phyloP scores from a whole-genome alignment of 2,113 vertebrate species.

The Scopus umbretta region DNA sequence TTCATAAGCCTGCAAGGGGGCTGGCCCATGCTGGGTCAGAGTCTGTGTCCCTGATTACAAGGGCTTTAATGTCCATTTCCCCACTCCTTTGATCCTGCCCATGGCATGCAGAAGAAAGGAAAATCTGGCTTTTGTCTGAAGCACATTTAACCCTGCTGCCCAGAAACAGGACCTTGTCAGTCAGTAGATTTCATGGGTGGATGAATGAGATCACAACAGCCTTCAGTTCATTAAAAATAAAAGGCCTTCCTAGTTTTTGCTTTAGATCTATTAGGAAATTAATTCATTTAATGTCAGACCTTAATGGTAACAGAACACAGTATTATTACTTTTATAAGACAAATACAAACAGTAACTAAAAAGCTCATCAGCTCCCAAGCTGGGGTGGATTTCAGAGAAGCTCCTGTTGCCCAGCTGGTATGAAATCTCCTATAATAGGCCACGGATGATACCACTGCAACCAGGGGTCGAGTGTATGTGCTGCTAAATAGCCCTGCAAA shows the following conservation, averaged over 20 bases:
- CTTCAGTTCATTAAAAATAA: conserved; percentile 56
- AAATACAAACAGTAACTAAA: conserved; percentile 32
- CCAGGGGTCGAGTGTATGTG: not conserved
- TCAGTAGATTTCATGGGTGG: conserved; percentile 64
- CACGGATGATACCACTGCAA: not conserved
- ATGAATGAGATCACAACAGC: conserved; percentile 55
- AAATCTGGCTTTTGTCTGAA: conserved; percentile 63
- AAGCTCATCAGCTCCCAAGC: not conserved
- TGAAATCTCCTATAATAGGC: not conserved
- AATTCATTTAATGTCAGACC: not conserved
- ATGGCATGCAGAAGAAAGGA: conserved; percentile 53
- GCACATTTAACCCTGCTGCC: conserved; percentile 33
- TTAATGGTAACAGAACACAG: not conserved
- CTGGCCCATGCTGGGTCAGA: conserved; percentile 49
- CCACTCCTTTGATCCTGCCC: conserved; percentile 53
- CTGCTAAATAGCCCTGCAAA: not conserved
- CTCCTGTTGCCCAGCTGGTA: conserved; percentile 38
- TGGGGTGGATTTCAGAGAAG: not conserved
- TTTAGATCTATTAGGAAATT: conserved; percentile 27
- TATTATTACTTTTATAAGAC: conserved; percentile 1
- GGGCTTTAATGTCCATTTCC: conserved; percentile 56
- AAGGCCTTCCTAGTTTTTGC: not conserved
- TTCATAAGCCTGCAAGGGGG: conserved; percentile 15
- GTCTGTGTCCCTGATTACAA: conserved; percentile 50
- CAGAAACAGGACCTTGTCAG: conserved; percentile 62